Evolutionary conservation across 1,140 invertebrate species (phyloP), one percentile per base, ranked within the genome.

Genomic region (Monochamus saltuarius): DNA sequence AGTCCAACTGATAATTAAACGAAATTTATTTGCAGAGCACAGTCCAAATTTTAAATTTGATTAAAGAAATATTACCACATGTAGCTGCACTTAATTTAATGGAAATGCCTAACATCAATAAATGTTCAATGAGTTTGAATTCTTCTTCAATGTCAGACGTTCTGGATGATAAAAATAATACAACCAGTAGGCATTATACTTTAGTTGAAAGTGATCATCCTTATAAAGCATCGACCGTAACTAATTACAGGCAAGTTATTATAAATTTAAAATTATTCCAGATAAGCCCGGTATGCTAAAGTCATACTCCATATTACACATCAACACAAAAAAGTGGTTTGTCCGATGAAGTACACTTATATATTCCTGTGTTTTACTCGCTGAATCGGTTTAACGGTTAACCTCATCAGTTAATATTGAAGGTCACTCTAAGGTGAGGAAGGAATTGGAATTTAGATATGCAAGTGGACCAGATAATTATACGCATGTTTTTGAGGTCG

Each of bases 181-280:
- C 89, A 8, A 92, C 90, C 0, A 89, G 89, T 62, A 85, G 89
- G 68, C 91, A 95, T 79, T 96, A 95, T 73, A 90, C 93, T 8
- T 87, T 94, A 81, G 85, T 98, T 7, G 95, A 99, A 80, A 97
- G 94, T 76, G 93, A 96, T 36, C 97, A 99, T 83, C 97, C 96
- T 0, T 99, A 99, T 77, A 94, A 94, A 78, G 88, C 91, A 38
- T 89, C 94, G 3, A 87, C 87, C 47, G 90, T 97, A 10, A 88
- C 87, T 37, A 91, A 91, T 79, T 95, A 94, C 76, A 85, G 85
- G 89, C 90, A 72, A 69, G 67, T 58, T 29, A 22, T 39, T 55
- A 17, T 16, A 10, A 10, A 58, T 62, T 9, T 45, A 34, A 39
- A 11, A 29, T 16, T n/a, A 50, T 10, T 50, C 6, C 17, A 16